Evolutionary conservation across 2,113 vertebrate genomes (phyloP).

Genomic region (Lagopus leucura): DNA sequence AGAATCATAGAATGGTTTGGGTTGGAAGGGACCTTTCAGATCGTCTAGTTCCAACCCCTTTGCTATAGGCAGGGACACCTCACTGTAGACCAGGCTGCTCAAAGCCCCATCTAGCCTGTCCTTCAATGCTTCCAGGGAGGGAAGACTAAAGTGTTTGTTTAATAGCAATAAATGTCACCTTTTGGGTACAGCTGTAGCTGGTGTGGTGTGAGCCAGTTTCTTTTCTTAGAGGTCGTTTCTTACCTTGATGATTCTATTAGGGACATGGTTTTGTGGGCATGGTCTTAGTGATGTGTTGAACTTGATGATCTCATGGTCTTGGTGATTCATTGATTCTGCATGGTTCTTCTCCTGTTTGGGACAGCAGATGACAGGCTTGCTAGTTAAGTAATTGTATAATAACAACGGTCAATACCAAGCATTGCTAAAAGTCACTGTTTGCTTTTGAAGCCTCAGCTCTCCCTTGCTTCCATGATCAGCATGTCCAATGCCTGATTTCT

Average conservation of each 20-base stretch:
- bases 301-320: too few relatives aligned
- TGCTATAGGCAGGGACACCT: too few relatives aligned
- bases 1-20: too few relatives aligned
- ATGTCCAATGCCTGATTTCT: neutral
- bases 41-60: too few relatives aligned
- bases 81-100: too few relatives aligned
- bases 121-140: too few relatives aligned
- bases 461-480: neutral
- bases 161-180: neutral
- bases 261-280: too few relatives aligned
- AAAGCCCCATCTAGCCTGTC: too few relatives aligned
- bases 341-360: accelerated
- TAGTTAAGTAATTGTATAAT: neutral
- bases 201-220: neutral
- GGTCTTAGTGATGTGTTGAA: too few relatives aligned
- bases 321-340: neutral
- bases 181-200: neutral
- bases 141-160: neutral
- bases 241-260: too few relatives aligned
- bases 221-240: too few relatives aligned
- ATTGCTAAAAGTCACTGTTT: accelerated
- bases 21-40: too few relatives aligned
- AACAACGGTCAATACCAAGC: neutral
- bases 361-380: neutral
- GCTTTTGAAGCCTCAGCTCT: neutral